A percentile compares a stretch with the other conserved stretches of the same genome.
Evolutionary conservation across 2,113 vertebrate species (phyloP).

Genomic region (Corythaixoides concolor): DNA sequence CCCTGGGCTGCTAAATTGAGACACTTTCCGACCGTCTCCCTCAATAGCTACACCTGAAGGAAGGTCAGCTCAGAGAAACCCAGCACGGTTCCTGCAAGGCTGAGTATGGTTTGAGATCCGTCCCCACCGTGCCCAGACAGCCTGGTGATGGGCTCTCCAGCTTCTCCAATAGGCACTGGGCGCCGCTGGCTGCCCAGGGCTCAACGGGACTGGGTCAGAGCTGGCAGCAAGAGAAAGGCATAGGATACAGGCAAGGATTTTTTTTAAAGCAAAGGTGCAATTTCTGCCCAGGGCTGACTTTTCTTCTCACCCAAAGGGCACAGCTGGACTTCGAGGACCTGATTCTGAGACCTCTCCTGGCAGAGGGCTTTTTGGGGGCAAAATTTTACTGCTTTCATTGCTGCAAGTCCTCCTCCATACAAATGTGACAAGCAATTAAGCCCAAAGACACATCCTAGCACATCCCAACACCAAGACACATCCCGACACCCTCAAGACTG

Average conservation of each 20-base stretch:
- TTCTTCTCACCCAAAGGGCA: background rate
- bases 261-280: background rate
- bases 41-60: accelerated
- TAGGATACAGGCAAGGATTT: background rate
- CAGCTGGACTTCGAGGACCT: accelerated
- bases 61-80: background rate
- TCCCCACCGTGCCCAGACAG: background rate
- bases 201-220: background rate
- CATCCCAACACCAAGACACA: background rate
- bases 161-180: accelerated
- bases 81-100: accelerated
- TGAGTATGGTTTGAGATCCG: background rate
- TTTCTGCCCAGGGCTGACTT: accelerated
- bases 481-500: background rate
- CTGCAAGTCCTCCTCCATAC: background rate
- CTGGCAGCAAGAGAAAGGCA: background rate
- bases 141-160: background rate
- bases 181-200: background rate
- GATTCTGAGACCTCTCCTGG: background rate
- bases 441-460: background rate
- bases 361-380: background rate
- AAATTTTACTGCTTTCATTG: background rate
- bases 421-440: background rate
- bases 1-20: background rate
- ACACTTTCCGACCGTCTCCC: background rate